These are phyloP conservation scores for Flexamia atlantica DNA, from an alignment of 2,888 invertebrate species.

Conservation along the genomic window DNA sequence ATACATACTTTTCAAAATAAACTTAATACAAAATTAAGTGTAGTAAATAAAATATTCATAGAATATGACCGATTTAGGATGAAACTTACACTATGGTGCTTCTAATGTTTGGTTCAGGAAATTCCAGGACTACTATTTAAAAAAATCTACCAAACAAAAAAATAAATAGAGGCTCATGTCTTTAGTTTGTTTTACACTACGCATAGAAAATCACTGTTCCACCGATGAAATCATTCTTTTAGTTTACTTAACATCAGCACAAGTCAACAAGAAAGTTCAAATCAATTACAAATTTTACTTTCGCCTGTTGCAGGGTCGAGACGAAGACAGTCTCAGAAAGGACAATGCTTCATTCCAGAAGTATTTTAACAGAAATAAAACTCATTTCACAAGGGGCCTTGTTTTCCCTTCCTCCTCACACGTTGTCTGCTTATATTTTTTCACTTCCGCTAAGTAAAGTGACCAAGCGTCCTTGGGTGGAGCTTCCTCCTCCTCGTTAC, in stretches of 20 bases:
- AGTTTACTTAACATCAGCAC: not conserved
- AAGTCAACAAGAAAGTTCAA: not conserved
- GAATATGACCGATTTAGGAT: not conserved
- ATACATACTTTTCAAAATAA: too few relatives aligned
- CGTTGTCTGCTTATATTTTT: conserved; percentile 93
- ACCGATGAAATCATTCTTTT: not conserved
- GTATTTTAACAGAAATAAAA: conserved; percentile 46
- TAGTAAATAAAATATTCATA: not conserved
- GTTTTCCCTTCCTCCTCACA: conserved; percentile 94
- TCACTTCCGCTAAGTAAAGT: conserved; percentile 95
- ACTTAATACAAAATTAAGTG: not conserved
- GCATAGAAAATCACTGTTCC: too few relatives aligned
- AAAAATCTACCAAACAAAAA: too few relatives aligned
- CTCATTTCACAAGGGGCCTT: conserved; percentile 92
- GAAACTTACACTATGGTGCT: too few relatives aligned
- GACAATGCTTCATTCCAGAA: not conserved
- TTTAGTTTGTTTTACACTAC: too few relatives aligned
- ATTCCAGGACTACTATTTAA: too few relatives aligned
- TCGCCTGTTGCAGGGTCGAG: not conserved
- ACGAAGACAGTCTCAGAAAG: not conserved
- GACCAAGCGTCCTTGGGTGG: conserved; percentile 91
- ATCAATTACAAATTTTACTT: not conserved
- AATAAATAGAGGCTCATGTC: too few relatives aligned
- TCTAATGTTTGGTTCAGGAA: too few relatives aligned
- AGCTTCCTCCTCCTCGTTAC: conserved; percentile 75